Base-by-base conservation (phyloP, 1,140 invertebrate species). In the Plodia interpunctella region DNA sequence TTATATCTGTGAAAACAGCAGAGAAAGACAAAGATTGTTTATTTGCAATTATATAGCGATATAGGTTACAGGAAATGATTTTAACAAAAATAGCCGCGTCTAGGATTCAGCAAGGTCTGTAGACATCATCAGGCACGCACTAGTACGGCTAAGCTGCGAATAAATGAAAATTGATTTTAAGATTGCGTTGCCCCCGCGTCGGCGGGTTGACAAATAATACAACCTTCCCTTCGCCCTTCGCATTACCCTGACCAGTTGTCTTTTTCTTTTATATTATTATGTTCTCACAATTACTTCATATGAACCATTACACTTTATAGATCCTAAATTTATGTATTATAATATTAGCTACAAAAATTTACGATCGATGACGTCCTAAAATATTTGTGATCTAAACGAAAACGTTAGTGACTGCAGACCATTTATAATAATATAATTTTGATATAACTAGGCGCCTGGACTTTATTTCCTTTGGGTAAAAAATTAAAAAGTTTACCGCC, bases 81-180 rank as follows among this genome's bases (percentile, higher is more conserved):
- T n/a, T 25, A 25, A 3, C 2, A 6, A 3, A 25, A 3, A 25
- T 25, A 3, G 21, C 21, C 21, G 6, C 21, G 6, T 53, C 51
- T 53, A 53, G 19, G 28, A 21, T 18, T n/a, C 20, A 25, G 21
- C 21, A 9, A 30, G 32, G 5, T 68, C 72, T 70, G 53, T 50
- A 25, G 0, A 20, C 38, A 30, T 55, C 53, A 69, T 52, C 65
- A 70, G 68, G 68, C 70, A 73, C 72, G 63, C 77, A 83, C 74
- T 76, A 79, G 68, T 69, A 63, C 70, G 77, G 86, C 82, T 88
- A 87, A 88, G 85, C 83, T 73, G 80, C 76, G 81, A 88, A 87
- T 87, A 88, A 87, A 88, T 88, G 86, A 84, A 88, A 88, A 88
- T 88, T 88, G 86, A 88, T 88, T 88, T 84, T 84, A 86, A 88